Evolutionary conservation across 37 sponge, comb jelly and placozoan species (phyloP).

Genomic region (Cliona cf. orientalis): DNA sequence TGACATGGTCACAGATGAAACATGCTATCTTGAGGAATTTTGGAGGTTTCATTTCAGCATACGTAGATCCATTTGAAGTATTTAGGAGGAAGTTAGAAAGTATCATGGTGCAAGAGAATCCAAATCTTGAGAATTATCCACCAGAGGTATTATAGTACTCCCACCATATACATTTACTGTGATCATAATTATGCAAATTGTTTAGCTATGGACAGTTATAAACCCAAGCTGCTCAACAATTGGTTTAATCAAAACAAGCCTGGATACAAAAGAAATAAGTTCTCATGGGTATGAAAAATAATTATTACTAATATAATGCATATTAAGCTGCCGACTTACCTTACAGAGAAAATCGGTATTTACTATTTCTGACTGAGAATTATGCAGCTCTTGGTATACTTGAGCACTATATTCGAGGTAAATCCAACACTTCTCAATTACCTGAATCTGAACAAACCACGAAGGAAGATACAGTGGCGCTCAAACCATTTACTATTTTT

Average conservation of each 20-base stretch:
- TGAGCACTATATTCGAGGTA: slow-evolving; percentile 31
- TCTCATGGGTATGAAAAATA: slow-evolving; percentile 69
- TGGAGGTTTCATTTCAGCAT: slow-evolving; percentile 69
- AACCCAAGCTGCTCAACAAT: slow-evolving; percentile 67
- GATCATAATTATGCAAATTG: neutral
- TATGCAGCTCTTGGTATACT: slow-evolving; percentile 91
- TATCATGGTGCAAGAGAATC: neutral
- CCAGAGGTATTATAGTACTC: slow-evolving; percentile 11
- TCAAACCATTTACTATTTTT: slow-evolving; percentile 83
- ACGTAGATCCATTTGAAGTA: slow-evolving; percentile 22
- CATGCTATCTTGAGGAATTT: slow-evolving; percentile 92
- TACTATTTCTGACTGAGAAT: slow-evolving; percentile 92
- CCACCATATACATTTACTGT: neutral
- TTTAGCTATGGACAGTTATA: slow-evolving; percentile 19
- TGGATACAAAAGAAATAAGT: slow-evolving; percentile 58
- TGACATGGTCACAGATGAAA: slow-evolving; percentile 62
- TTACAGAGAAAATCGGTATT: slow-evolving; percentile 91
- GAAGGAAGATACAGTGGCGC: slow-evolving; percentile 5
- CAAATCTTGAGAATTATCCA: slow-evolving; percentile 13
- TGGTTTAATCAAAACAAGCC: slow-evolving; percentile 79
- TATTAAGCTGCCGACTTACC: slow-evolving; percentile 2
- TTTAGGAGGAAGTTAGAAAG: slow-evolving; percentile 16
- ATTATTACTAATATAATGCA: neutral
- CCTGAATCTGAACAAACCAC: neutral
- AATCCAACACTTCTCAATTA: neutral